phyloP scores from a whole-genome alignment of 2,888 invertebrate genomes.

The Diadegma fenestrale region DNA sequence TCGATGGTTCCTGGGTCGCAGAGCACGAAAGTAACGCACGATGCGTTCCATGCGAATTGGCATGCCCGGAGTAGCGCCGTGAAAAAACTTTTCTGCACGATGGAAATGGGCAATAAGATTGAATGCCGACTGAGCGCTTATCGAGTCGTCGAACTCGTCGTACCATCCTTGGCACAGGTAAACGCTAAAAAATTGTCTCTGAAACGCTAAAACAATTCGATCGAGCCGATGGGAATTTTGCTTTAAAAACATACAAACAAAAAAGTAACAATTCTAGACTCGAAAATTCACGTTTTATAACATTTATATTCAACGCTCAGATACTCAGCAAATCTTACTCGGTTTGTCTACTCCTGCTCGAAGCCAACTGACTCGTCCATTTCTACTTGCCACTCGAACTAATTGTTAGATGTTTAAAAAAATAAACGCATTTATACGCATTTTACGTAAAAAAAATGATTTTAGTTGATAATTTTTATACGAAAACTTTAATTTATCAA shows the following conservation, averaged over 20 bases:
- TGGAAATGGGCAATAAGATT: conserved; percentile 67
- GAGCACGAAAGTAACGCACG: conserved; percentile 70
- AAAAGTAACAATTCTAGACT: neutral
- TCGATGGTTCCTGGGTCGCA: conserved; percentile 40
- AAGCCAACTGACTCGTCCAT: conserved; percentile 7
- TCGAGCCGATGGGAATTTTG: neutral
- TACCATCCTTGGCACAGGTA: conserved; percentile 70
- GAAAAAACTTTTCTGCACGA: conserved; percentile 57
- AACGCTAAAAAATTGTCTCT: neutral
- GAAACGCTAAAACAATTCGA: neutral
- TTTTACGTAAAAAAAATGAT: neutral
- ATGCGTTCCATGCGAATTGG: conserved; percentile 72
- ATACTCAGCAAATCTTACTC: conserved; percentile 55
- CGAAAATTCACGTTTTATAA: neutral
- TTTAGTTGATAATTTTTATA: neutral
- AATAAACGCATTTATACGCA: neutral
- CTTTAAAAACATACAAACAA: too few relatives aligned
- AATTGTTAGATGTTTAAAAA: neutral
- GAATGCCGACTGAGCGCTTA: conserved; percentile 68
- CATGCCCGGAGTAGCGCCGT: conserved; percentile 46
- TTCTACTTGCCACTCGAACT: neutral
- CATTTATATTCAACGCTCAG: neutral
- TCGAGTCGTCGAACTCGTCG: conserved; percentile 62
- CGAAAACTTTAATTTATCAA: neutral
- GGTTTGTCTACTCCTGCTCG: conserved; percentile 47